Conservation (phyloP, 2,113 vertebrate genomes). For the Eleginops maclovinus region DNA sequence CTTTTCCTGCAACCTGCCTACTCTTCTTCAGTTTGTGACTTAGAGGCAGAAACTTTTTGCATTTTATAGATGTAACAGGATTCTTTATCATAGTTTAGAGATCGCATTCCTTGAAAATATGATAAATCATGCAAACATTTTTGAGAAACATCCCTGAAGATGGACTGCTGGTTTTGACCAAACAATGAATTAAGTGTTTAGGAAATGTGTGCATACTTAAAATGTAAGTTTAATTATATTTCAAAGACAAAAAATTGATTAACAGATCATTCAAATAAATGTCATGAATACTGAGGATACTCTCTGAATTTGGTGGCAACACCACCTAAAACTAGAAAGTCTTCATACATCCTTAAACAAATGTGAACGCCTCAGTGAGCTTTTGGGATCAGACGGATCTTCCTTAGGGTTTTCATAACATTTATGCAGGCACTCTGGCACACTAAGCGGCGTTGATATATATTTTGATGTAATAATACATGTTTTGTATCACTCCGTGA, state of each 20-base stretch:
- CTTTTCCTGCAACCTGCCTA: slow-evolving; percentile 38
- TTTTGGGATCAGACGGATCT: not conserved
- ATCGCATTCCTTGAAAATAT: not conserved
- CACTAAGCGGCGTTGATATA: not conserved
- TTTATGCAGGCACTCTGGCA: not conserved
- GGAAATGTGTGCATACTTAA: not conserved
- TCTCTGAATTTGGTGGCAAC: too few relatives aligned
- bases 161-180: not conserved
- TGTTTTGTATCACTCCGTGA: not conserved
- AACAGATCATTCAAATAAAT: too few relatives aligned
- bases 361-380: not conserved
- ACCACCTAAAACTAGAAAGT: not conserved
- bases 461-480: not conserved
- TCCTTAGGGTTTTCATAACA: not conserved
- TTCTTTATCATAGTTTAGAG: not conserved
- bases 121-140: not conserved
- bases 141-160: not conserved
- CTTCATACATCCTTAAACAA: not conserved
- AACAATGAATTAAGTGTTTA: not conserved
- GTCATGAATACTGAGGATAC: too few relatives aligned
- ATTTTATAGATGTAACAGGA: not conserved
- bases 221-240: too few relatives aligned
- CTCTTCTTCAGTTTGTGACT: slow-evolving; percentile 22
- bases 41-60: not conserved
- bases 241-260: too few relatives aligned